Evolutionary conservation across 2,113 vertebrate species (phyloP).

Genomic region (Oceanodroma tethys): DNA sequence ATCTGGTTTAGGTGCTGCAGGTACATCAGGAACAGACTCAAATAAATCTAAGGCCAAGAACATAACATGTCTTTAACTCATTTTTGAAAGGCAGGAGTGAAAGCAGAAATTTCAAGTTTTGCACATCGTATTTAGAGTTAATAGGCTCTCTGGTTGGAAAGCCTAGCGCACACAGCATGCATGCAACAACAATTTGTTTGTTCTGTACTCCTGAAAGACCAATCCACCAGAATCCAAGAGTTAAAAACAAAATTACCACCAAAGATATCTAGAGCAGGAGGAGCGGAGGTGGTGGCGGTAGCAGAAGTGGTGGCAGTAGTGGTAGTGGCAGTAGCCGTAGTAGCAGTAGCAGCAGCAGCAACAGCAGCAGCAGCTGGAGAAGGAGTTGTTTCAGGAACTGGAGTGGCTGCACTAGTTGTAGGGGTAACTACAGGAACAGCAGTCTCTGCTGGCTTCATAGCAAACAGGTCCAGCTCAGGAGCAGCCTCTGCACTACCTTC

Average conservation of each 20-base stretch:
- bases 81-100: neutral
- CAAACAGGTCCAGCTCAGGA: slow-evolving; percentile 97
- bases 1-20: slow-evolving; percentile 91
- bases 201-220: slow-evolving; percentile 27
- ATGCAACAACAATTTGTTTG: slow-evolving; percentile 37
- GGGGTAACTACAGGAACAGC: slow-evolving; percentile 85
- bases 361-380: slow-evolving; percentile 78
- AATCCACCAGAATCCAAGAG: slow-evolving; percentile 61
- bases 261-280: slow-evolving; percentile 97
- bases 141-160: slow-evolving; percentile 32
- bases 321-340: slow-evolving; percentile 64
- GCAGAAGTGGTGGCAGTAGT: slow-evolving; percentile 68
- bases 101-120: slow-evolving; percentile 16
- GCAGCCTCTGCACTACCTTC: slow-evolving; percentile 93
- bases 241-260: slow-evolving; percentile 90
- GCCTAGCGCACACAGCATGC: slow-evolving; percentile 24
- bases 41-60: slow-evolving; percentile 98
- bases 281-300: slow-evolving; percentile 76
- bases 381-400: slow-evolving; percentile 81
- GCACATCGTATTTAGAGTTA: neutral
- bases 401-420: slow-evolving; percentile 82
- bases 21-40: slow-evolving; percentile 92
- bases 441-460: slow-evolving; percentile 92
- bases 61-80: slow-evolving; percentile 80
- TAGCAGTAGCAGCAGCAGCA: slow-evolving; percentile 68